Percentiles rank a stretch among this genome's conserved stretches.
Evolutionary conservation across 1,140 invertebrate species (phyloP).

Genomic region (Laodelphax striatellus): DNA sequence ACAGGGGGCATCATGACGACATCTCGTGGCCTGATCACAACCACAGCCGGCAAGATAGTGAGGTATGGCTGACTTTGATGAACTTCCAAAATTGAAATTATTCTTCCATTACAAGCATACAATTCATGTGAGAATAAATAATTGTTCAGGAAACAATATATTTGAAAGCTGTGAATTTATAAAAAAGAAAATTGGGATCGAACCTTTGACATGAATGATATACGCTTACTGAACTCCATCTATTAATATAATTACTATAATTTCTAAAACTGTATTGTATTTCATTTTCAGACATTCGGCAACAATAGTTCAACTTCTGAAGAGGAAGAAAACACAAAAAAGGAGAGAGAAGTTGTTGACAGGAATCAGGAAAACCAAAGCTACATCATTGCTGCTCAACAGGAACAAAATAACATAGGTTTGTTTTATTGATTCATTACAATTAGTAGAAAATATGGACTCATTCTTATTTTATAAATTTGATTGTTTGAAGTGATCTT

Average conservation of each 20-base stretch:
- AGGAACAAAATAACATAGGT: constrained; percentile 15
- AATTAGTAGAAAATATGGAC: background rate
- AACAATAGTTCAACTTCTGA: constrained; percentile 43
- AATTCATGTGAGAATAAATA: too few relatives aligned
- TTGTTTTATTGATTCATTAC: background rate
- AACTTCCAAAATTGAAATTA: too few relatives aligned
- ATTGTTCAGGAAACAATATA: too few relatives aligned
- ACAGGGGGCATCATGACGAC: constrained; percentile 42
- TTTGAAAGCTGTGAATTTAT: too few relatives aligned
- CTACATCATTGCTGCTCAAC: constrained; percentile 33
- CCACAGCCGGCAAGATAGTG: constrained; percentile 66
- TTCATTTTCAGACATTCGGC: constrained; percentile 12
- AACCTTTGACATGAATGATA: too few relatives aligned
- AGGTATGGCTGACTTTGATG: too few relatives aligned
- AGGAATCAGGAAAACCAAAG: constrained; percentile 53
- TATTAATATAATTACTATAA: background rate
- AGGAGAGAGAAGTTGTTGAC: constrained; percentile 59
- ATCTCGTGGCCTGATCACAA: constrained; percentile 45
- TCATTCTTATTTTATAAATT: background rate
- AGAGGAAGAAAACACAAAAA: constrained; percentile 58
- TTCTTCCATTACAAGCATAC: too few relatives aligned
- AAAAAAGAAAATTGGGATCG: too few relatives aligned
- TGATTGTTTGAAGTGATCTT: too few relatives aligned
- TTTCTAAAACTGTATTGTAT: background rate
- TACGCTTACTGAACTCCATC: background rate